Evolutionary conservation across 2,113 vertebrate species (phyloP).

Genomic region (Setophaga petechia): DNA sequence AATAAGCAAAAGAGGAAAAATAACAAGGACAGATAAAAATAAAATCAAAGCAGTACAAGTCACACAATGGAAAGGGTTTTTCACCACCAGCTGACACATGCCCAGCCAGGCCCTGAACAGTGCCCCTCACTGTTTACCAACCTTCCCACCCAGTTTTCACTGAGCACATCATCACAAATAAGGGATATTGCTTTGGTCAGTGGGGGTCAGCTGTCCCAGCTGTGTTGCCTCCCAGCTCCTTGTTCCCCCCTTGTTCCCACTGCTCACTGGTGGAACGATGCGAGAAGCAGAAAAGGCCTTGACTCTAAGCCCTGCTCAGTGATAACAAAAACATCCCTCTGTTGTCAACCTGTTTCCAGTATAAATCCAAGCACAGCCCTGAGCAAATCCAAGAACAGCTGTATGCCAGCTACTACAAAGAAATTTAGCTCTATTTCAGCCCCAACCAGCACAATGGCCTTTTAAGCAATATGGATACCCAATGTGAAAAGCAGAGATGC

Average conservation of each 20-base stretch:
- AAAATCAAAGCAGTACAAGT: not conserved
- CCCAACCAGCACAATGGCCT: not conserved
- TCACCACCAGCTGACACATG: not conserved
- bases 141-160: not conserved
- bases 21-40: not conserved
- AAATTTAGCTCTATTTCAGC: not conserved
- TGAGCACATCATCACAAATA: not conserved
- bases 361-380: not conserved
- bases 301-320: not conserved
- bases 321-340: not conserved
- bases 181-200: not conserved
- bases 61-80: not conserved
- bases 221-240: not conserved
- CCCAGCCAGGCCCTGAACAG: not conserved
- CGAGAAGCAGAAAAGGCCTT: not conserved
- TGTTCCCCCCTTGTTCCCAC: not conserved
- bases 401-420: not conserved
- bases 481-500: not conserved
- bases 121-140: rapidly evolving
- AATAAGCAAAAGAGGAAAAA: not conserved
- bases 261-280: rapidly evolving
- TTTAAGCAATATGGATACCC: not conserved
- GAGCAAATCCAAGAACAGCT: not conserved
- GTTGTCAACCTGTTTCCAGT: not conserved
- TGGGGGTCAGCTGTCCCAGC: not conserved